These are phyloP conservation scores for Myxocyprinus asiaticus DNA, from an alignment of 2,113 vertebrate species.

Conservation along the genomic window DNA sequence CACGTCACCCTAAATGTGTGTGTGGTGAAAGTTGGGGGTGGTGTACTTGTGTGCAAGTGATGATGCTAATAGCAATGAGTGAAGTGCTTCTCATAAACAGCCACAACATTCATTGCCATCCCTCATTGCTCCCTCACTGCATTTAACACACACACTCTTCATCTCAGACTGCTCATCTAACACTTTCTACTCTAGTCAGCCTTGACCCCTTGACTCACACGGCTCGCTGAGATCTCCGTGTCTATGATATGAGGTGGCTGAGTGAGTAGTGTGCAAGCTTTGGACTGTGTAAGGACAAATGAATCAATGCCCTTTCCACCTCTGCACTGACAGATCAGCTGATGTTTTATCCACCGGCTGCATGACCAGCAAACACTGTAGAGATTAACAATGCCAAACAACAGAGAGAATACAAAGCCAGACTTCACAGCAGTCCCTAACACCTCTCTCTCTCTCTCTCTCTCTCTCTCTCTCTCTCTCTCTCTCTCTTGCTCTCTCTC, in stretches of 20 bases:
- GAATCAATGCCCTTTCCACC: constrained; percentile 51
- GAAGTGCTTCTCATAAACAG: constrained; percentile 49
- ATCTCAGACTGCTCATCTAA: constrained; percentile 13
- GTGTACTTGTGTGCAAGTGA: constrained; percentile 27
- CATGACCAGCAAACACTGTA: constrained; percentile 19
- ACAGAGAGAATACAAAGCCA: constrained; percentile 18
- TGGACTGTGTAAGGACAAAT: constrained; percentile 48
- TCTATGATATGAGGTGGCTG: constrained; percentile 35
- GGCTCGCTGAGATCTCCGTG: constrained; percentile 5
- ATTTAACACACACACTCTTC: constrained; percentile 18
- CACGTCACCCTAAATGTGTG: constrained; percentile 19
- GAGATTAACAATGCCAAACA: constrained; percentile 39
- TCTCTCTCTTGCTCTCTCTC: constrained; percentile 2
- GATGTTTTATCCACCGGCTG: constrained; percentile 41
- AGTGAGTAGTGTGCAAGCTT: constrained; percentile 14
- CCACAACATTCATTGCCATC: constrained; percentile 33
- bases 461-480: constrained; percentile 5
- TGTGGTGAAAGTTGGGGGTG: constrained; percentile 54
- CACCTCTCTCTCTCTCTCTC: neutral
- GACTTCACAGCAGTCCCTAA: neutral
- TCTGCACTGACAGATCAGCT: constrained; percentile 40
- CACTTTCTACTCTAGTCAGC: constrained; percentile 21
- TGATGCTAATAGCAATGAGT: constrained; percentile 50
- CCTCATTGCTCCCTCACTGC: constrained; percentile 33
- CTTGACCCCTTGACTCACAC: constrained; percentile 23